Percentiles rank a stretch among this genome's conserved stretches.
These are phyloP conservation scores for Hyalella azteca DNA, from an alignment of 2,888 invertebrate species.

Conservation along the genomic window DNA sequence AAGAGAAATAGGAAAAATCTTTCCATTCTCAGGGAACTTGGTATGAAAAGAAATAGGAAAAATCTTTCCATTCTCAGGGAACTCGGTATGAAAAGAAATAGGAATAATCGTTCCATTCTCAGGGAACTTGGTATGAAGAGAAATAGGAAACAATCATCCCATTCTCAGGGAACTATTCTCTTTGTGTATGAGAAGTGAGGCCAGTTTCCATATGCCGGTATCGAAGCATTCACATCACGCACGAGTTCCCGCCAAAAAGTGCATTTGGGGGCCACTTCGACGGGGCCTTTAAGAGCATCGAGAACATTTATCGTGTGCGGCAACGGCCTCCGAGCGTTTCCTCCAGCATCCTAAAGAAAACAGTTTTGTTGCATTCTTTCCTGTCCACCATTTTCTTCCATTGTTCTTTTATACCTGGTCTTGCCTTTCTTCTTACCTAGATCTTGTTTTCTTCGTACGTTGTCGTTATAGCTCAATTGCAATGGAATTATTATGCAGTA, in stretches of 20 bases:
- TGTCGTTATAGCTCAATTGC: neutral
- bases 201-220: slow-evolving; percentile 4
- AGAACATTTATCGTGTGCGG: neutral
- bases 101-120: too few species aligned
- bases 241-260: neutral
- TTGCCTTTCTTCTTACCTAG: neutral
- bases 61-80: too few species aligned
- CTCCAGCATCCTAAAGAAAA: neutral
- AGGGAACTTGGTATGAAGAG: too few species aligned
- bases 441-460: neutral
- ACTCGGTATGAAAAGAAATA: too few species aligned
- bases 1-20: too few species aligned
- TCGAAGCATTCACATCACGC: neutral
- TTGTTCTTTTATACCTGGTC: neutral
- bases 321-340: neutral
- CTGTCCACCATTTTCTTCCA: neutral
- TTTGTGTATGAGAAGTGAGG: too few species aligned
- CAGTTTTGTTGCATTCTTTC: neutral
- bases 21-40: too few species aligned
- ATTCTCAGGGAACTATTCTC: too few species aligned
- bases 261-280: slow-evolving; percentile 27
- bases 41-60: too few species aligned
- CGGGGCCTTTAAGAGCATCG: neutral
- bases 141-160: too few species aligned
- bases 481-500: too few species aligned